phyloP scores from a whole-genome alignment of 2,797 vertebrate species.

The Tenualosa ilisha region DNA sequence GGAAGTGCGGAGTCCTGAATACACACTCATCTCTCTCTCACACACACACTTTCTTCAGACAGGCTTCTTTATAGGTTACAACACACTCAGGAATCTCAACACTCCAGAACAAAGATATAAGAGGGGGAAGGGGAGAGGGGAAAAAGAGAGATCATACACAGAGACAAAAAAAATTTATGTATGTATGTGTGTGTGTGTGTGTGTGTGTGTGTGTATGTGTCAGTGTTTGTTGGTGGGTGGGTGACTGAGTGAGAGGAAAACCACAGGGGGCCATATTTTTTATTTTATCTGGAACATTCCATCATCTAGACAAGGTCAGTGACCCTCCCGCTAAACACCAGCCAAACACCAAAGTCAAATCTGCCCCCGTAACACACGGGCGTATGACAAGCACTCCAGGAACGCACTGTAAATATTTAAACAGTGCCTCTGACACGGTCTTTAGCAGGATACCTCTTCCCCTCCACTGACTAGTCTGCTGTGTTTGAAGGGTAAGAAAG shows the following conservation, averaged over 20 bases:
- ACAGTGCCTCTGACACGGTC: not conserved
- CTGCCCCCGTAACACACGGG: not conserved
- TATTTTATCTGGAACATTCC: constrained; percentile 12
- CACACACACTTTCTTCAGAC: not conserved
- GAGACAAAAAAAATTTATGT: not conserved
- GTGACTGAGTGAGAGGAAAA: not conserved
- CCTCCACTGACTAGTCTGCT: not conserved
- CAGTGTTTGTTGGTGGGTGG: not conserved
- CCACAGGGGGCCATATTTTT: not conserved
- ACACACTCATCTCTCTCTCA: not conserved
- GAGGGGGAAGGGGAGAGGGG: not conserved
- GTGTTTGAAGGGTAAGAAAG: not conserved
- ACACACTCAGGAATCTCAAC: not conserved
- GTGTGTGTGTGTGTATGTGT: not conserved
- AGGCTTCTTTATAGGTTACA: not conserved
- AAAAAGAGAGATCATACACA: not conserved
- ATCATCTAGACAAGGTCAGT: constrained; percentile 9
- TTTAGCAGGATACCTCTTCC: not conserved
- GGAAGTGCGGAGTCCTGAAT: not conserved
- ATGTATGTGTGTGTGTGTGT: not conserved
- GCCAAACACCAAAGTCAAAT: not conserved
- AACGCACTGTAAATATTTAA: constrained; percentile 8
- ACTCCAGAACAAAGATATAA: not conserved
- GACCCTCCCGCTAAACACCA: not conserved
- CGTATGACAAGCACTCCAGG: not conserved